Evolutionary conservation across 2,888 invertebrate species (phyloP).

Genomic region (Dryadula phaetusa): DNA sequence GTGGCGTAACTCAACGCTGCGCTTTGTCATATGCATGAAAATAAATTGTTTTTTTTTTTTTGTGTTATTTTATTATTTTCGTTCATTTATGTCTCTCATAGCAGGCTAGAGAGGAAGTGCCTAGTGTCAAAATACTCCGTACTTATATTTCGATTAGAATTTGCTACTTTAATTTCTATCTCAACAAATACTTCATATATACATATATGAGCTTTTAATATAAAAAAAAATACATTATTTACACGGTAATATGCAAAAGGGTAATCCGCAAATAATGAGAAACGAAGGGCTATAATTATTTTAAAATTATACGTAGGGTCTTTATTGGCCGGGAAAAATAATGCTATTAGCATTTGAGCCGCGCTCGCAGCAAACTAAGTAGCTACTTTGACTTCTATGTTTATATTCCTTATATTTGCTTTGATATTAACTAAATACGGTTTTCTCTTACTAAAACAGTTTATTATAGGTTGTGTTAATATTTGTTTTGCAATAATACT

Average conservation of each 20-base stretch:
- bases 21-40: too few species aligned
- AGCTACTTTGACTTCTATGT: neutral
- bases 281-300: slow-evolving; percentile 47
- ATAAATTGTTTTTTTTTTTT: too few species aligned
- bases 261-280: slow-evolving; percentile 50
- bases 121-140: too few species aligned
- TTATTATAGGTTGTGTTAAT: neutral
- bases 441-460: neutral
- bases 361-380: neutral
- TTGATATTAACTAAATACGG: neutral
- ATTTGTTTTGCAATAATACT: too few species aligned
- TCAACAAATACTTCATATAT: too few species aligned
- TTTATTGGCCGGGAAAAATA: slow-evolving; percentile 35
- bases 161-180: too few species aligned
- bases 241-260: slow-evolving; percentile 33
- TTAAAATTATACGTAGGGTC: slow-evolving; percentile 45
- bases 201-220: too few species aligned
- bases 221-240: slow-evolving; percentile 7
- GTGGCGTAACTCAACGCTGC: too few species aligned
- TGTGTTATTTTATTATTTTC: too few species aligned
- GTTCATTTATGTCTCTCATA: too few species aligned
- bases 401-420: neutral
- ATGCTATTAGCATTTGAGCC: slow-evolving; percentile 15
- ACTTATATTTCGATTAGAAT: too few species aligned
- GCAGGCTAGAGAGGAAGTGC: too few species aligned